Conservation (phyloP, 2,888 invertebrate genomes). For the Drosophila lutescens region DNA sequence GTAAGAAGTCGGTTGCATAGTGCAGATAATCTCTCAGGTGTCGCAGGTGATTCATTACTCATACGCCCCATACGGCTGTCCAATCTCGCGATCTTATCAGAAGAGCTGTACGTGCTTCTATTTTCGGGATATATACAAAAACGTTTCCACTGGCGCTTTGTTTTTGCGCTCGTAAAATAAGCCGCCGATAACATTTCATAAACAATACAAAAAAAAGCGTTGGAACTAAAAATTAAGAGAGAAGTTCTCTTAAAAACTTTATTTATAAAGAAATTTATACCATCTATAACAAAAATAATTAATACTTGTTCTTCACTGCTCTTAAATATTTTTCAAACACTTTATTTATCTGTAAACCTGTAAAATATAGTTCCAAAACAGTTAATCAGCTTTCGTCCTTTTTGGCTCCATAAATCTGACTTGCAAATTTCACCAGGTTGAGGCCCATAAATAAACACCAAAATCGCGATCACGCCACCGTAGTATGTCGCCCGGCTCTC, state of each 20-base stretch:
- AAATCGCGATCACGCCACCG: conserved; percentile 35
- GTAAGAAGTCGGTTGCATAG: conserved; percentile 32
- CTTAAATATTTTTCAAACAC: background rate
- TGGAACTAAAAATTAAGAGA: background rate
- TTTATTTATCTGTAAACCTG: background rate
- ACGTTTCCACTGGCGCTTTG: conserved; percentile 20
- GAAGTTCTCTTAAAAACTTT: background rate
- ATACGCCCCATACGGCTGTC: conserved; percentile 12
- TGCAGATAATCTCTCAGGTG: conserved; percentile 9
- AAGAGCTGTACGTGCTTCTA: conserved; percentile 26
- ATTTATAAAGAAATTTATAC: background rate
- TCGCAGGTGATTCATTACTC: conserved; percentile 28
- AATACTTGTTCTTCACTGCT: background rate
- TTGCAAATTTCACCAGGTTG: conserved; percentile 34
- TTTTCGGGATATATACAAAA: conserved; percentile 31
- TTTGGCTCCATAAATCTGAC: conserved; percentile 20
- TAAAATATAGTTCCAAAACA: conserved; percentile 4
- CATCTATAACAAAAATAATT: background rate
- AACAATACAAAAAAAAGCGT: conserved; percentile 9
- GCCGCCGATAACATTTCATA: conserved; percentile 25
- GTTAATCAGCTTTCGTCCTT: background rate
- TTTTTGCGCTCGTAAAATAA: background rate
- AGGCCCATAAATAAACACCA: conserved; percentile 9
- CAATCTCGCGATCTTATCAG: conserved; percentile 34
- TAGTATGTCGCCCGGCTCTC: conserved; percentile 15